Percentiles rank a stretch among this genome's conserved stretches.
phyloP scores from a whole-genome alignment of 2,113 vertebrate genomes.

The Dissostichus mawsoni region DNA sequence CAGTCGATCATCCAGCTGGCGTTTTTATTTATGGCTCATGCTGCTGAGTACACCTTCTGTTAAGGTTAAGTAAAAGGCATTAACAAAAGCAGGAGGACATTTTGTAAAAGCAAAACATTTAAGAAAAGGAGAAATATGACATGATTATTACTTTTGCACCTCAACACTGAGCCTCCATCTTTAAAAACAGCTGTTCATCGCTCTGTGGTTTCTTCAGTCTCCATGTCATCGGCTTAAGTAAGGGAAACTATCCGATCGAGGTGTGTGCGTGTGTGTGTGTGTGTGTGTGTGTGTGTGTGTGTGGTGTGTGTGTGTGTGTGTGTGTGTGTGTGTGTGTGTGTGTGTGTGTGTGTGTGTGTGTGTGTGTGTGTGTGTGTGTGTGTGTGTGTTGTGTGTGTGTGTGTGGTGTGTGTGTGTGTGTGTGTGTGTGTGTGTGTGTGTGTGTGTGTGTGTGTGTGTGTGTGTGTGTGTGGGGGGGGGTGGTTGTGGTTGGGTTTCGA shows the following conservation, averaged over 20 bases:
- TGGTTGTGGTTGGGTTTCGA: slow-evolving; percentile 18
- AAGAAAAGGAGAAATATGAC: slow-evolving; percentile 18
- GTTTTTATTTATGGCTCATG: slow-evolving; percentile 46
- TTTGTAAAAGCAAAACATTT: slow-evolving; percentile 14
- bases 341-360: neutral
- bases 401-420: slow-evolving; percentile 22
- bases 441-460: slow-evolving; percentile 3
- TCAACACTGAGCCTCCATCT: neutral
- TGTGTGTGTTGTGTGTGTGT: slow-evolving; percentile 13
- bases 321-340: slow-evolving; percentile 18
- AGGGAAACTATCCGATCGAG: slow-evolving; percentile 25
- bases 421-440: slow-evolving; percentile 12
- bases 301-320: slow-evolving; percentile 12
- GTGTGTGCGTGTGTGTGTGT: slow-evolving; percentile 29
- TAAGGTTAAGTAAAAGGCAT: slow-evolving; percentile 45
- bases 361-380: slow-evolving; percentile 22
- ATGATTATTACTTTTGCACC: slow-evolving; percentile 1
- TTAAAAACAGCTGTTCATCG: neutral
- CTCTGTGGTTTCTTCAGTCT: slow-evolving; percentile 18
- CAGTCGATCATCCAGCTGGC: slow-evolving; percentile 18
- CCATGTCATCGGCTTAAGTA: slow-evolving; percentile 47
- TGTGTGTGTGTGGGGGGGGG: too few species aligned
- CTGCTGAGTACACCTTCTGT: slow-evolving; percentile 30
- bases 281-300: slow-evolving; percentile 1
- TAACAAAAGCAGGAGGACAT: slow-evolving; percentile 7